Percentiles rank a stretch among this genome's conserved stretches.
Conservation (phyloP, 2,113 vertebrate species). For the Ophthalmolycus amberensis region DNA sequence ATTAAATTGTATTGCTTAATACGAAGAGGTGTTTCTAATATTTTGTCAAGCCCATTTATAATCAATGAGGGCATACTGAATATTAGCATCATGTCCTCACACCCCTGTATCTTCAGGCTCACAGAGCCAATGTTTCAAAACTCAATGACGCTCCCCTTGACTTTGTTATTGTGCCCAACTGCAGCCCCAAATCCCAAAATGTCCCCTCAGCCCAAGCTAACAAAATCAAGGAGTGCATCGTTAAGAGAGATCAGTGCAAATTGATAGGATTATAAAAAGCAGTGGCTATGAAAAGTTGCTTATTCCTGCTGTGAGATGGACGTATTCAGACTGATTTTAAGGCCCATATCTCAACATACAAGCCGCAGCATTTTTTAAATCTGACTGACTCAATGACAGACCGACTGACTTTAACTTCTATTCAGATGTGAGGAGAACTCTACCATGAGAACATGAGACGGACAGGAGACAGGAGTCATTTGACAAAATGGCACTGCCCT, state of each 20-base stretch:
- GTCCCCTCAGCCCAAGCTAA: neutral
- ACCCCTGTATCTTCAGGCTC: slow-evolving; percentile 5
- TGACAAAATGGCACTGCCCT: slow-evolving; percentile 33
- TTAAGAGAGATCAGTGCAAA: neutral
- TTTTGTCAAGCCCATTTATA: neutral
- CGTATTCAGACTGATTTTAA: slow-evolving; percentile 4
- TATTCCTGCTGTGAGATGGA: neutral
- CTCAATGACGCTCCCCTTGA: slow-evolving; percentile 20
- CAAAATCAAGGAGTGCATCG: neutral
- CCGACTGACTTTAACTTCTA: slow-evolving; percentile 11
- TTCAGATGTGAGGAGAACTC: slow-evolving; percentile 22
- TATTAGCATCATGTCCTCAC: slow-evolving; percentile 17
- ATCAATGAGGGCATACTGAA: neutral
- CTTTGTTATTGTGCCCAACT: neutral
- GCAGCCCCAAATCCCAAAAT: neutral
- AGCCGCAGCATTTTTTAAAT: neutral
- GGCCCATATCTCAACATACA: neutral
- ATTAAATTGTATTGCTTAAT: neutral
- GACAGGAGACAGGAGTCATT: slow-evolving; percentile 44
- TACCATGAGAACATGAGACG: slow-evolving; percentile 7
- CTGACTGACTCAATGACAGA: neutral
- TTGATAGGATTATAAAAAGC: neutral
- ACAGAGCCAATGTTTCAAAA: neutral
- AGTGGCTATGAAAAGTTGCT: neutral
- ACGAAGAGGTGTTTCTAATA: neutral